phyloP scores from a whole-genome alignment of 2,797 vertebrate species.

The Oceanodroma leucorhoa region DNA sequence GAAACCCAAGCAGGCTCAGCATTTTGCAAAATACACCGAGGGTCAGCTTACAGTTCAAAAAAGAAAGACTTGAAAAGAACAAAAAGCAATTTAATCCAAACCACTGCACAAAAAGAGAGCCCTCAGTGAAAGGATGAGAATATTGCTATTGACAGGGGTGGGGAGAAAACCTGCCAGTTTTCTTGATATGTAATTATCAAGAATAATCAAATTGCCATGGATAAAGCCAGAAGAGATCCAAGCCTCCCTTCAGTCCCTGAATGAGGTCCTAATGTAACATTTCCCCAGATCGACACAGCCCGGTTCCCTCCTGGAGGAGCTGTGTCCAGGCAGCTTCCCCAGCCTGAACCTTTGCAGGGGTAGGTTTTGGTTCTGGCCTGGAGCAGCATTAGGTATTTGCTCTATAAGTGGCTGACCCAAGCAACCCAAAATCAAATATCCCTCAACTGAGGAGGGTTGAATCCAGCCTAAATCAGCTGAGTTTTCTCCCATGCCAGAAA shows the following conservation, averaged over 20 bases:
- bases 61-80: background rate
- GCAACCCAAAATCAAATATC: background rate
- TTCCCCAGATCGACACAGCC: background rate
- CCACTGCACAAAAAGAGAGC: background rate
- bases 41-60: conserved; percentile 27
- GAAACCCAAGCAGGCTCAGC: conserved; percentile 5
- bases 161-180: background rate
- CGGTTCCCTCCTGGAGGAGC: rapidly evolving
- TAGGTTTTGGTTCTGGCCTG: background rate
- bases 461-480: background rate
- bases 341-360: background rate
- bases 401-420: background rate
- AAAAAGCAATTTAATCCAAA: conserved; percentile 20
- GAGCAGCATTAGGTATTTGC: background rate
- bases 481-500: background rate
- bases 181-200: background rate
- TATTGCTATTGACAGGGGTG: background rate
- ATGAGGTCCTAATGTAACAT: background rate
- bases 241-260: background rate
- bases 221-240: background rate
- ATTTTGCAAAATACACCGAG: background rate
- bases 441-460: background rate
- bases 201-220: background rate
- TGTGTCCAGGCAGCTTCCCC: background rate
- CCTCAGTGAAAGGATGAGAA: background rate